Conservation (phyloP, 2,888 invertebrate genomes). For the Eupithecia inturbata region DNA sequence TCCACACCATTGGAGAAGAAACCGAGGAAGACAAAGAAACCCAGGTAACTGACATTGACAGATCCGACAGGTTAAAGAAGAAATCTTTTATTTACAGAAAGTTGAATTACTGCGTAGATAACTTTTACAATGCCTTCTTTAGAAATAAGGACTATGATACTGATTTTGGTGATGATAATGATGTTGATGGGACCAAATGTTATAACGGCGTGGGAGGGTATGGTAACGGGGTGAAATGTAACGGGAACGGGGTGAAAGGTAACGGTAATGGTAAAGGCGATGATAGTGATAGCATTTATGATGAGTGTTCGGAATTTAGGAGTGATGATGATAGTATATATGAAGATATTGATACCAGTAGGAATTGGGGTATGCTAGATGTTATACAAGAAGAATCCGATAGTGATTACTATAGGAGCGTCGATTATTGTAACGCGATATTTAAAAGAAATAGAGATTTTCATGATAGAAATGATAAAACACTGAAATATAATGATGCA, state of each 20-base stretch:
- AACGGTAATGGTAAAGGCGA: conserved; percentile 27
- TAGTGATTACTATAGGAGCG: conserved; percentile 77
- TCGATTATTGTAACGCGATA: conserved; percentile 73
- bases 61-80: conserved; percentile 48
- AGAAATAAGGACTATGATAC: conserved; percentile 63
- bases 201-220: conserved; percentile 8
- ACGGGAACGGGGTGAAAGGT: background rate
- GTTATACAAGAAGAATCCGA: conserved; percentile 80
- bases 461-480: conserved; percentile 44
- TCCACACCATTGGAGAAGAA: conserved; percentile 96
- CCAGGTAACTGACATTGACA: conserved; percentile 76
- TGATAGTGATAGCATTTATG: conserved; percentile 46
- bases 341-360: conserved; percentile 69
- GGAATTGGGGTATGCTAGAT: conserved; percentile 67
- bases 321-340: conserved; percentile 71
- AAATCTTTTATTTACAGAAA: conserved; percentile 76
- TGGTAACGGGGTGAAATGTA: conserved; percentile 4
- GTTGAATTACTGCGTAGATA: conserved; percentile 79
- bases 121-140: conserved; percentile 79
- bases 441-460: conserved; percentile 40
- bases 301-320: conserved; percentile 41
- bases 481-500: conserved; percentile 31
- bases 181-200: conserved; percentile 26
- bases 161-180: conserved; percentile 54
- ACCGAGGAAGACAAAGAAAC: conserved; percentile 93